Evolutionary conservation across 2,797 vertebrate genomes (phyloP), one percentile per base, ranked within the genome.

Genomic region (Loriculus beryllinus): DNA sequence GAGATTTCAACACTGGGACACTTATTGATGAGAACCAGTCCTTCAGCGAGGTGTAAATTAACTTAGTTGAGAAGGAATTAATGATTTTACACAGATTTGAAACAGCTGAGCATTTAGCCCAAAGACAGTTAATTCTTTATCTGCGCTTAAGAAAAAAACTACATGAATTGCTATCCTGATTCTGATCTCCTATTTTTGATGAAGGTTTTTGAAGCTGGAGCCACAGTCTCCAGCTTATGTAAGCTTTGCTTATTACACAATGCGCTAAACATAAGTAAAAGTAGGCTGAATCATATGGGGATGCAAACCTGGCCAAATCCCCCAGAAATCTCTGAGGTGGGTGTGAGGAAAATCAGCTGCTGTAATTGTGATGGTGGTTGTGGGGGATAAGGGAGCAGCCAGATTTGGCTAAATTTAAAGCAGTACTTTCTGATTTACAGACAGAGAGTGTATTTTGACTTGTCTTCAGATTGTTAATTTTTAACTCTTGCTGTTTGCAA

Each of bases 341-440:
- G 92, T 94, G 95, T 96, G 95, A 97, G 91, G 94, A 86, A 93
- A 97, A 97, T 95, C 95, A 94, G 95, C 93, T 97, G 94, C 95
- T 95, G 94, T 81, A 92, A 92, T 92, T 94, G 80, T 47, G 91
- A 60, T 81, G 86, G 92, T 90, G 72, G 70, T 35, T 94, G 94
- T 91, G 93, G 92, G 84, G 92, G 79, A 93, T 69, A 93, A 83
- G 51, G 79, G 54, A 94, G 76, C 92, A 94, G 91, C 65, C 84
- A 51, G 76, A 96, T 86, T 86, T 89, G 93, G 84, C 86, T 79
- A 71, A 65, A 47, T 47, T 78, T 59, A 54, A 90, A 72, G 82
- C 54, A 56, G n/a, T 69, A 39, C 76, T 91, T 94, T 71, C 35
- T 75, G 79, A 56, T 85, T 91, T 94, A 81, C 28, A 82, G 93